Evolutionary conservation across 2,888 invertebrate genomes (phyloP), one percentile per base, ranked within the genome.

Genomic region (Lasioglossum calceatum): DNA sequence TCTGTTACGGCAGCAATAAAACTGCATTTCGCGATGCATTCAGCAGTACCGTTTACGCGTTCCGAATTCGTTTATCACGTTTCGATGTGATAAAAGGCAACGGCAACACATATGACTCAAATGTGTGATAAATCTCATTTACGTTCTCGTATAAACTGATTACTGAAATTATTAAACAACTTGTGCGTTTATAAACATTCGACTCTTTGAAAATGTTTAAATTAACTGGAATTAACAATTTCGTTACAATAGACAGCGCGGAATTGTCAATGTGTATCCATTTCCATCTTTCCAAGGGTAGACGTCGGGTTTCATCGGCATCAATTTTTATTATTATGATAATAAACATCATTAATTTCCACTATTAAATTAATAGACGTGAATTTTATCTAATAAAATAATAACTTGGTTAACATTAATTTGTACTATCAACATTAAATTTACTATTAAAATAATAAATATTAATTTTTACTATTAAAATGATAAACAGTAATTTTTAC

Each of bases 21-120:
- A 76, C 74, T 82, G 44, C 58, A 71, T 54, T 86, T 81, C 54
- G 39, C 67, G 42, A 16, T 42, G 64, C 75, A 71, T 84, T 86
- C n/a, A 78, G 73, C 72, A 80, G 79, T 76, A 39, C 50, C 76
- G 79, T 86, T 85, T 77, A 85, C 64, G 85, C 85, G 86, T 80
- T 79, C 77, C 70, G 81, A 79, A 85, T 86, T 70, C 81, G 50
- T 77, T 85, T 86, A 86, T 86, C 86, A 73, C 36, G 19, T 72
- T 71, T 27, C 42, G 44, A 71, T 19, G 71, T 77, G 81, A 87
- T 86, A 81, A 84, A 81, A 61, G 27, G 27, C 27, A 27, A 27
- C 27, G 58, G 36, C 16, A 70, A 71, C 39, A 64, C 72, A 54
- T 71, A 83, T 54, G 61, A 72, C 64, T 75, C 36, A 42, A 72